These are phyloP conservation scores for Centropus bengalensis DNA, from an alignment of 2,113 vertebrate species.

Conservation along the genomic window DNA sequence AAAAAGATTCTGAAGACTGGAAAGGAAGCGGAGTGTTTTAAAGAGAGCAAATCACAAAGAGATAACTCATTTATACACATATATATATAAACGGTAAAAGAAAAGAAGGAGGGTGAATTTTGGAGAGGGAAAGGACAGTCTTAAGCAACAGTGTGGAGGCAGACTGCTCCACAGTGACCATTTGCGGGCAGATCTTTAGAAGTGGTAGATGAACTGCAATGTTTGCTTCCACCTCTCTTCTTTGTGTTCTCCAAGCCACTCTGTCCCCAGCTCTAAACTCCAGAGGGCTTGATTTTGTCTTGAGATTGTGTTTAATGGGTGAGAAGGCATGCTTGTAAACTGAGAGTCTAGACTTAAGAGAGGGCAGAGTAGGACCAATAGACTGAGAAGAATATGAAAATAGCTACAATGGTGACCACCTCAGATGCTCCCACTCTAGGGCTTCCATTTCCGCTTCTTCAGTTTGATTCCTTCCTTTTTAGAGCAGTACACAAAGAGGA, in stretches of 20 bases:
- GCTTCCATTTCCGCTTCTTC: conserved; percentile 20
- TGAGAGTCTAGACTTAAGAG: background rate
- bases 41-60: background rate
- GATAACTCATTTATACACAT: background rate
- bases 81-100: background rate
- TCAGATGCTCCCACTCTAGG: background rate
- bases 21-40: background rate
- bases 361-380: background rate
- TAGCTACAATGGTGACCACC: background rate
- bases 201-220: background rate
- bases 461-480: conserved; percentile 49
- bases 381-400: background rate
- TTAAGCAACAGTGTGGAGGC: background rate
- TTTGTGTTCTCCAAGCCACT: background rate
- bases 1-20: background rate
- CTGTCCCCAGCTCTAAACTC: background rate
- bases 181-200: background rate
- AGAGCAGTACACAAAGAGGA: background rate
- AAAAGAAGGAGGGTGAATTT: background rate
- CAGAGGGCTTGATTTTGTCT: background rate
- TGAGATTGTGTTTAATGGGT: background rate
- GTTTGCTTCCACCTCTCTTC: background rate
- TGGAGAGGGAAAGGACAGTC: background rate
- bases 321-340: background rate
- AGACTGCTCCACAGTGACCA: background rate